phyloP scores from a whole-genome alignment of 2,888 invertebrate species.

The Chaitophorus viminalis region DNA sequence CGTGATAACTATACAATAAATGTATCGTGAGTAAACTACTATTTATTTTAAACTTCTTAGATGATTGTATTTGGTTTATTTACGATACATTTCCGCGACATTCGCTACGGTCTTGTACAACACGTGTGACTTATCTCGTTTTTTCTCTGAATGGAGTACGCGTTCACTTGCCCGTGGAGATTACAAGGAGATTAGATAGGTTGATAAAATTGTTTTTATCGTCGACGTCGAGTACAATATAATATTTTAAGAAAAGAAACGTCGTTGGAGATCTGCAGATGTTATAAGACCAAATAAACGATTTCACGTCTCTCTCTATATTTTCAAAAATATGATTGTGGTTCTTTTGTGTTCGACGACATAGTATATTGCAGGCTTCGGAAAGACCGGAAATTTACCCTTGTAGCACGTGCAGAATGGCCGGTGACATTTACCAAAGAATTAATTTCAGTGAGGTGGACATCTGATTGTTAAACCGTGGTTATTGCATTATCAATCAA shows the following conservation, averaged over 20 bases:
- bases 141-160: neutral
- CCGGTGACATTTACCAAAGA: neutral
- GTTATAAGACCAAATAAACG: neutral
- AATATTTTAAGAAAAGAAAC: neutral
- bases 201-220: neutral
- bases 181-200: neutral
- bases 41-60: no score
- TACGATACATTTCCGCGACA: no score
- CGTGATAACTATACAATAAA: no score
- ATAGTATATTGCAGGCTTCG: neutral
- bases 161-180: neutral
- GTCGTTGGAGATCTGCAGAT: slow-evolving; percentile 4
- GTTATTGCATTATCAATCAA: neutral
- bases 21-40: no score
- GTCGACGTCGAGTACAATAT: neutral
- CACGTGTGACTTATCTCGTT: no score
- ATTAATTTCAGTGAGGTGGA: neutral
- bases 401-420: neutral
- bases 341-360: neutral
- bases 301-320: neutral
- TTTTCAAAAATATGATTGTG: neutral
- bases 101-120: no score
- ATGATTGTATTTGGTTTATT: no score
- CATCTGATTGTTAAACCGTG: neutral
- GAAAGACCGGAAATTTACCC: neutral